These are phyloP conservation scores for Percina caprodes DNA, from an alignment of 2,113 vertebrate species.

Conservation along the genomic window DNA sequence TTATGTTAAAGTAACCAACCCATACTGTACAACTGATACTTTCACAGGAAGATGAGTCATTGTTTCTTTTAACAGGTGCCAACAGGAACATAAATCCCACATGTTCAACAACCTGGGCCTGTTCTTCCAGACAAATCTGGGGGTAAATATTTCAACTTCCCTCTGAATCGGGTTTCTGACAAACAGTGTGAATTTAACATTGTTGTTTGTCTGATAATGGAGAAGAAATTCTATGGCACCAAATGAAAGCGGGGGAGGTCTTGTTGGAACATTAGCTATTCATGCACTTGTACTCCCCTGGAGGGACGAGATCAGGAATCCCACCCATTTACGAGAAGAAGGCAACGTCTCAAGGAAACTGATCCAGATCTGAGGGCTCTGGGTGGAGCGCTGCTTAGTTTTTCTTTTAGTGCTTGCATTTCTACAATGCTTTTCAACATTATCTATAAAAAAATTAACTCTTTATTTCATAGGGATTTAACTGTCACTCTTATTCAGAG, in stretches of 20 bases:
- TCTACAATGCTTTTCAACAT: slow-evolving; percentile 3
- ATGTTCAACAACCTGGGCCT: slow-evolving; percentile 38
- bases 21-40: neutral
- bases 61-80: slow-evolving; percentile 28
- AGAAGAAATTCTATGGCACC: slow-evolving; percentile 65
- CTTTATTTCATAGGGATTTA: slow-evolving; percentile 36
- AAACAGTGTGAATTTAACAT: slow-evolving; percentile 15
- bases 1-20: slow-evolving; percentile 33
- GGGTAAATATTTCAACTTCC: slow-evolving; percentile 51
- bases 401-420: slow-evolving; percentile 13
- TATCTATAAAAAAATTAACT: slow-evolving; percentile 3
- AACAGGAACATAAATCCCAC: slow-evolving; percentile 40
- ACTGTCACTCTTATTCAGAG: neutral
- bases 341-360: slow-evolving; percentile 51
- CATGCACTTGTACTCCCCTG: slow-evolving; percentile 69
- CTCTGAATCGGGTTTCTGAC: slow-evolving; percentile 23
- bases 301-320: slow-evolving; percentile 67
- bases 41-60: slow-evolving; percentile 21
- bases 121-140: slow-evolving; percentile 11
- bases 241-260: slow-evolving; percentile 68
- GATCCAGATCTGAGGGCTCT: slow-evolving; percentile 49
- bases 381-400: slow-evolving; percentile 47
- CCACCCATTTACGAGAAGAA: slow-evolving; percentile 75
- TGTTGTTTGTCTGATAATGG: slow-evolving; percentile 42
- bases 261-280: slow-evolving; percentile 68